phyloP scores from a whole-genome alignment of 2,797 vertebrate species.

The Telmatherina bonti region DNA sequence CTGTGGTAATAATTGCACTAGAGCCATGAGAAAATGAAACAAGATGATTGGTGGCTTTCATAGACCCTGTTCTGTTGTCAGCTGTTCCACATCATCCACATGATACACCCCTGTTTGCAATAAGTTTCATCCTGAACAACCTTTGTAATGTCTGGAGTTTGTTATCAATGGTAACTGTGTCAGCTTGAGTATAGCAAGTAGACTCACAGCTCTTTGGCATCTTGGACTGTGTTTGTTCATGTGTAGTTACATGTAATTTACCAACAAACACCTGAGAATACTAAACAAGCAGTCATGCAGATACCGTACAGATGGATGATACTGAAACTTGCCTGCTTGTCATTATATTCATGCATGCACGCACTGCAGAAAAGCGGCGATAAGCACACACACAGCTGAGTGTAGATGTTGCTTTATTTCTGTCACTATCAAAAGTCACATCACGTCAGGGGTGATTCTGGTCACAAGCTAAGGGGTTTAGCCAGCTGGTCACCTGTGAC shows the following conservation, averaged over 20 bases:
- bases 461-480: slow-evolving; percentile 74
- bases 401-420: slow-evolving; percentile 48
- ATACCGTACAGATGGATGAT: slow-evolving; percentile 57
- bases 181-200: slow-evolving; percentile 58
- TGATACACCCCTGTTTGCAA: slow-evolving; percentile 73
- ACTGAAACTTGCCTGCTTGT: slow-evolving; percentile 38
- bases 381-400: slow-evolving; percentile 27
- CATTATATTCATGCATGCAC: slow-evolving; percentile 29
- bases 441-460: slow-evolving; percentile 60
- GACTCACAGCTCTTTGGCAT: slow-evolving; percentile 61
- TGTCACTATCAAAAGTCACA: slow-evolving; percentile 62
- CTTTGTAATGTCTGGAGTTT: slow-evolving; percentile 25
- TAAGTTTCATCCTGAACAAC: slow-evolving; percentile 30
- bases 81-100: slow-evolving; percentile 63
- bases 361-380: slow-evolving; percentile 20
- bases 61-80: slow-evolving; percentile 55
- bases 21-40: slow-evolving; percentile 78
- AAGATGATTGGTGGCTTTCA: slow-evolving; percentile 44
- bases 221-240: slow-evolving; percentile 47
- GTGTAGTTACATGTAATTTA: slow-evolving; percentile 51
- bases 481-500: slow-evolving; percentile 67
- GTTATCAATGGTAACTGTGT: slow-evolving; percentile 51
- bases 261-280: slow-evolving; percentile 60
- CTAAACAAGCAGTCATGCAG: slow-evolving; percentile 58
- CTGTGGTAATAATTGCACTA: slow-evolving; percentile 78